Conservation (phyloP, 2,113 vertebrate genomes). For the Lagopus leucura region DNA sequence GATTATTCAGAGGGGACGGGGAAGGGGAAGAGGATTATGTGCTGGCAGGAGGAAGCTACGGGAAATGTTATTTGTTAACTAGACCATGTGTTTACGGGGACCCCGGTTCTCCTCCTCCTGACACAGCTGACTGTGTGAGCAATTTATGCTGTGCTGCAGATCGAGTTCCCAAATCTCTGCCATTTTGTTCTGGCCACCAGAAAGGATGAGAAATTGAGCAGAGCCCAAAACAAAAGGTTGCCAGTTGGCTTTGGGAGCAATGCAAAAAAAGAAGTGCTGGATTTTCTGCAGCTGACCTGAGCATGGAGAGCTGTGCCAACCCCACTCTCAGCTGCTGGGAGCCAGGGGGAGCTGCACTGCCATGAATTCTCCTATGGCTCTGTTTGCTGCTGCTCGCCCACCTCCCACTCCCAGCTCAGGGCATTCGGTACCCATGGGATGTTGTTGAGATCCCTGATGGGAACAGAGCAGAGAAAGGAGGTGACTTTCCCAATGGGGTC, state of each 20-base stretch:
- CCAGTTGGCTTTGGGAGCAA: not conserved
- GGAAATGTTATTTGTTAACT: not conserved
- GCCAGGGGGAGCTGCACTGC: slow-evolving; percentile 47
- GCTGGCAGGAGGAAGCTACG: not conserved
- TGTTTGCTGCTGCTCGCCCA: rapidly evolving
- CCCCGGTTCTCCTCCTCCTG: not conserved
- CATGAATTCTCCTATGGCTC: not conserved
- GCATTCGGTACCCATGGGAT: rapidly evolving
- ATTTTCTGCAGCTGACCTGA: not conserved
- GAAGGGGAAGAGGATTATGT: not conserved
- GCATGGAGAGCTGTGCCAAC: not conserved
- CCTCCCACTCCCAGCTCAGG: not conserved
- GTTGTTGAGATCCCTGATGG: rapidly evolving
- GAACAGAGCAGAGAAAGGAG: not conserved
- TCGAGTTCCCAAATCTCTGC: not conserved
- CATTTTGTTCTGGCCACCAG: not conserved
- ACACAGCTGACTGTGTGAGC: not conserved
- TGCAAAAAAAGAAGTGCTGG: not conserved
- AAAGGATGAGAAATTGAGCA: not conserved
- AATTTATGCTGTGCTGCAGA: not conserved
- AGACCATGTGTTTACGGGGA: not conserved
- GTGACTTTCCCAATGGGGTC: not conserved
- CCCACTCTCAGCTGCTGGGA: not conserved
- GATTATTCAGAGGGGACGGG: not conserved
- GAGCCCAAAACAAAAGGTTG: not conserved